Evolutionary conservation across 23 tunicate genomes (phyloP).

Genomic region (Aplidium turbinatum): DNA sequence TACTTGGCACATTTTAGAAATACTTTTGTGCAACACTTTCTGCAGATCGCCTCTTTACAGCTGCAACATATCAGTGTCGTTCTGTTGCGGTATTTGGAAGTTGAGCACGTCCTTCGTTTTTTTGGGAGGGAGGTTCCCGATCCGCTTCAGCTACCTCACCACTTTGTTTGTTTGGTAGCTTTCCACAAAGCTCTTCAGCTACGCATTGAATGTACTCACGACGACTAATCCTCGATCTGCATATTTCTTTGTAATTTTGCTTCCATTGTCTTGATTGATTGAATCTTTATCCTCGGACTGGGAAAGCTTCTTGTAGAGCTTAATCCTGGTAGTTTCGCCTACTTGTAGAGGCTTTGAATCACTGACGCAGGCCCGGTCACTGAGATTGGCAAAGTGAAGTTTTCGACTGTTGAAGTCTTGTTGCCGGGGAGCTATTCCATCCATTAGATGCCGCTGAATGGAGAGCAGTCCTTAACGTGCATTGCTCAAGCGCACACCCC

Average conservation of each 20-base stretch:
- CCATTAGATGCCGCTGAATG: too few species aligned
- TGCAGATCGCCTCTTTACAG: slow-evolving; percentile 11
- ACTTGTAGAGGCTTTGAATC: too few species aligned
- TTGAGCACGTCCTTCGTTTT: slow-evolving; percentile 12
- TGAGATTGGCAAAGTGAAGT: too few species aligned
- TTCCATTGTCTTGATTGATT: too few species aligned
- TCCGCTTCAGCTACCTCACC: neutral
- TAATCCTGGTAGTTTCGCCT: too few species aligned
- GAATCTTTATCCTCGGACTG: too few species aligned
- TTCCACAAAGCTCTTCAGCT: slow-evolving; percentile 34
- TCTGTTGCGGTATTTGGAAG: slow-evolving; percentile 23
- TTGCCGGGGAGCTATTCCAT: too few species aligned
- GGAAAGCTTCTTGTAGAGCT: too few species aligned
- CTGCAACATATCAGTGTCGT: slow-evolving; percentile 5
- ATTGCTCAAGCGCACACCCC: too few species aligned
- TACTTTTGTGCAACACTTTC: slow-evolving; percentile 10
- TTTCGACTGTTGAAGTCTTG: too few species aligned
- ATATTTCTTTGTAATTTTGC: slow-evolving; percentile 23
- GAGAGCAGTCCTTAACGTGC: too few species aligned
- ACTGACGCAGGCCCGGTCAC: too few species aligned
- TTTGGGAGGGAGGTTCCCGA: slow-evolving; percentile 5
- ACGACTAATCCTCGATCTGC: slow-evolving; percentile 29
- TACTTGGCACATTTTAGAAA: neutral
- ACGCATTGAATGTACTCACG: slow-evolving; percentile 18
- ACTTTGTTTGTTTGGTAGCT: slow-evolving; percentile 9